phyloP scores from a whole-genome alignment of 2,113 vertebrate genomes.

The Riparia riparia region DNA sequence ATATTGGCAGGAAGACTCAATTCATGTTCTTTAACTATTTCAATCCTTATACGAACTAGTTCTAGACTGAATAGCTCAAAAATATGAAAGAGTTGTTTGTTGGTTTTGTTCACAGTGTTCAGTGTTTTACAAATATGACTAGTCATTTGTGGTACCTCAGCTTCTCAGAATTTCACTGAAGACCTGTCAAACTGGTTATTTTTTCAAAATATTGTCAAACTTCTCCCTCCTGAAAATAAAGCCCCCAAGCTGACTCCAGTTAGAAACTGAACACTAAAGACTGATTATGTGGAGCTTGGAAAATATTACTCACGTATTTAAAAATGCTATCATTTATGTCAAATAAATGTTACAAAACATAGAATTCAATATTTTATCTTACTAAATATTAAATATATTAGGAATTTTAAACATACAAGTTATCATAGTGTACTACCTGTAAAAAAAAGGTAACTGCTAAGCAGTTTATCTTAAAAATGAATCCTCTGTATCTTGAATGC shows the following conservation, averaged over 20 bases:
- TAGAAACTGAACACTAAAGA: not conserved
- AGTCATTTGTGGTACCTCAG: not conserved
- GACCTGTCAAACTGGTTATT: not conserved
- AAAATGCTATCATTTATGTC: not conserved
- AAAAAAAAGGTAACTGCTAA: not conserved
- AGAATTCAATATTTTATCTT: not conserved
- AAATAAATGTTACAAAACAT: not conserved
- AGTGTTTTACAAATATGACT: not conserved
- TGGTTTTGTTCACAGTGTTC: not conserved
- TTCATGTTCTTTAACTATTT: not conserved
- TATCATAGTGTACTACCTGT: not conserved
- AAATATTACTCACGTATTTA: not conserved
- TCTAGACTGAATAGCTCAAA: not conserved
- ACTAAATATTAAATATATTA: not conserved
- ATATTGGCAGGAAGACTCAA: not conserved
- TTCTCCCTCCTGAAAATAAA: not conserved
- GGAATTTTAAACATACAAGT: not conserved
- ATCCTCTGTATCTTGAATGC: not conserved
- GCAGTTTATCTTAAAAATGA: constrained; percentile 32
- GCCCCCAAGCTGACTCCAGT: not conserved
- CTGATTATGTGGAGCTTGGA: not conserved
- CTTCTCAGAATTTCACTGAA: not conserved
- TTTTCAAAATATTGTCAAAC: not conserved
- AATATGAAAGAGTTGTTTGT: not conserved
- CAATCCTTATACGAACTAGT: not conserved